Evolutionary conservation across 1,140 invertebrate species (phyloP).

Genomic region (Drosophila pruinosa): DNA sequence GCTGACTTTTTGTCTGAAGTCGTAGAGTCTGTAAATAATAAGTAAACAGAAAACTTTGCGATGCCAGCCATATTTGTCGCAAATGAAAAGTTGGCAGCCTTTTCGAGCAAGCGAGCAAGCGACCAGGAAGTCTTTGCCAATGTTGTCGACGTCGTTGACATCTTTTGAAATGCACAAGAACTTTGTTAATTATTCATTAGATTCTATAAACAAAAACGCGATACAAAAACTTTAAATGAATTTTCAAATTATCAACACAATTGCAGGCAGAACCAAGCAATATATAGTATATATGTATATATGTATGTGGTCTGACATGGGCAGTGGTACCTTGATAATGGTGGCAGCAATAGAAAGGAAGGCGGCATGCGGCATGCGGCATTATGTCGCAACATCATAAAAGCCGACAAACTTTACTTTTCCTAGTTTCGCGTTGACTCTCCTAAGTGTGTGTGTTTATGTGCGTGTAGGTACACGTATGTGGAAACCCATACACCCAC

Average conservation of each 20-base stretch:
- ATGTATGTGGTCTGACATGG: conserved; percentile 26
- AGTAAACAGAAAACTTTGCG: conserved; percentile 74
- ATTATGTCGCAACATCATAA: conserved; percentile 61
- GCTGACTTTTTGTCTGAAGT: conserved; percentile 42
- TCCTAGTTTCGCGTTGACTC: conserved; percentile 36
- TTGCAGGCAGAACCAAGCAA: conserved; percentile 72
- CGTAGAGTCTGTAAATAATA: conserved; percentile 76
- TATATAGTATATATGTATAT: neutral
- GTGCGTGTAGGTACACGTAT: conserved; percentile 16
- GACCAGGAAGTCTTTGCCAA: conserved; percentile 56
- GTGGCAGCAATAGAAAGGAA: conserved; percentile 8
- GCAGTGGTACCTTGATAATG: conserved; percentile 52
- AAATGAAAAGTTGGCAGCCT: conserved; percentile 75
- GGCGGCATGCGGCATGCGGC: conserved; percentile 1
- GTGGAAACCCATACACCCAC: conserved; percentile 18
- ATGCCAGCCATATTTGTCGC: conserved; percentile 75
- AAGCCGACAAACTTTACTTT: conserved; percentile 73
- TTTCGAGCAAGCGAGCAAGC: conserved; percentile 46
- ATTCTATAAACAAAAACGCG: conserved; percentile 82
- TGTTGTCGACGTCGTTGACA: conserved; percentile 51
- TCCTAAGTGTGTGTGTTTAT: conserved; percentile 27
- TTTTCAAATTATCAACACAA: conserved; percentile 82
- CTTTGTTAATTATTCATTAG: conserved; percentile 82
- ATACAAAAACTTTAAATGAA: conserved; percentile 82
- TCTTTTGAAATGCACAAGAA: conserved; percentile 80